Evolutionary conservation across 2,888 invertebrate genomes (phyloP).

Genomic region (Eilema sororculum): DNA sequence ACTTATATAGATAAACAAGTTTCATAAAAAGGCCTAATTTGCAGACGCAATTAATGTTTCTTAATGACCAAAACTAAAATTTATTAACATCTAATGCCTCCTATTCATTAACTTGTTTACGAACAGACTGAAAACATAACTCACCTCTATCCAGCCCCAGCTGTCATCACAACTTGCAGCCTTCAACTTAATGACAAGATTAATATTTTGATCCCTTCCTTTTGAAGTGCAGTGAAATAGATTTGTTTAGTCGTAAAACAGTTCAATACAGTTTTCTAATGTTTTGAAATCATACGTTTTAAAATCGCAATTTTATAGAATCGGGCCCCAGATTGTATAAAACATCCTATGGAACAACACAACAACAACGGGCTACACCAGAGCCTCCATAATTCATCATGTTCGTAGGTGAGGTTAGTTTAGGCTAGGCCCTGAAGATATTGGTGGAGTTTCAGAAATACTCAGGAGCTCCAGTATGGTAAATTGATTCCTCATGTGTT

Average conservation of each 20-base stretch:
- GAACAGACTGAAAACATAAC: neutral
- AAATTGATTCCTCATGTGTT: no score
- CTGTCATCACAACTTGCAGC: neutral
- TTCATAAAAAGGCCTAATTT: neutral
- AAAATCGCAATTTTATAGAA: no score
- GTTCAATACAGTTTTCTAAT: no score
- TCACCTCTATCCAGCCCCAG: neutral
- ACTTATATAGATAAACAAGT: neutral
- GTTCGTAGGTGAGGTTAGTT: neutral
- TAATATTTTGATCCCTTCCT: neutral
- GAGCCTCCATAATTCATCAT: neutral
- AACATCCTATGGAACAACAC: no score
- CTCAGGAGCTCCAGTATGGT: neutral
- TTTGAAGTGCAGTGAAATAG: neutral
- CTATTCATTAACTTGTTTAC: neutral
- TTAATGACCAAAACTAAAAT: neutral
- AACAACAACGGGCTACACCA: no score
- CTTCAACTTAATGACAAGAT: neutral
- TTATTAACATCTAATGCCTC: neutral
- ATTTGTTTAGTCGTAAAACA: neutral
- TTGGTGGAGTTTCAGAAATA: neutral
- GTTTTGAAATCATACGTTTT: no score
- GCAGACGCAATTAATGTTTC: neutral
- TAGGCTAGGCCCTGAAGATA: neutral
- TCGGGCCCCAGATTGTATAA: no score